Conservation (phyloP, 1,140 invertebrate species). For the Nephila pilipes region DNA sequence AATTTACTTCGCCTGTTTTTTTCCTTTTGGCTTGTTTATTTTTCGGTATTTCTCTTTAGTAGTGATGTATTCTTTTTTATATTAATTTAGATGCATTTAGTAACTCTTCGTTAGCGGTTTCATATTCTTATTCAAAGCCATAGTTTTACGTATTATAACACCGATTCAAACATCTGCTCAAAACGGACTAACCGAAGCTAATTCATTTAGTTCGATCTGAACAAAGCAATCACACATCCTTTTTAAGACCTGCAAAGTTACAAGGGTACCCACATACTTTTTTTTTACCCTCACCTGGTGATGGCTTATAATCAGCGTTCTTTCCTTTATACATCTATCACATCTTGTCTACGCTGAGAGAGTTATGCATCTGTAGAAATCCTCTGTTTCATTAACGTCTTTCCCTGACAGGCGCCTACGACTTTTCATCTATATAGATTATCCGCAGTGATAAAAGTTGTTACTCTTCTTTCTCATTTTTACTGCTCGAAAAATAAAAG, state of each 20-base stretch:
- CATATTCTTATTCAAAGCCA: too few relatives aligned
- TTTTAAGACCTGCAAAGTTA: not conserved
- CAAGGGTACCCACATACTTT: not conserved
- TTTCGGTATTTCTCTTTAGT: too few relatives aligned
- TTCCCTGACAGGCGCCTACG: constrained; percentile 70
- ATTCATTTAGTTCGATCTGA: not conserved
- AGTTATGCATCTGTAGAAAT: constrained; percentile 63
- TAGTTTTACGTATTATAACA: too few relatives aligned
- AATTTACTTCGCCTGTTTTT: too few relatives aligned
- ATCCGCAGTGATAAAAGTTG: constrained; percentile 69
- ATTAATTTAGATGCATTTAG: too few relatives aligned
- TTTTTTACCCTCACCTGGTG: not conserved
- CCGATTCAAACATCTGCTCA: too few relatives aligned
- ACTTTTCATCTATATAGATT: constrained; percentile 75
- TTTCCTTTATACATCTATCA: constrained; percentile 72
- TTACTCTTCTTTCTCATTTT: constrained; percentile 60
- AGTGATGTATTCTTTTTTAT: too few relatives aligned
- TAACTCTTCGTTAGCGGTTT: too few relatives aligned
- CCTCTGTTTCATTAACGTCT: constrained; percentile 70
- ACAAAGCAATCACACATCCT: not conserved
- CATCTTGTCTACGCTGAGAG: constrained; percentile 47
- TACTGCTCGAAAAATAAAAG: constrained; percentile 56
- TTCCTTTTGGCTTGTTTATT: too few relatives aligned
- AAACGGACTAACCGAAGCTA: not conserved
- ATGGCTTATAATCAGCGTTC: constrained; percentile 66